phyloP scores from a whole-genome alignment of 2,797 vertebrate species.

The Enteromius fasciolatus region DNA sequence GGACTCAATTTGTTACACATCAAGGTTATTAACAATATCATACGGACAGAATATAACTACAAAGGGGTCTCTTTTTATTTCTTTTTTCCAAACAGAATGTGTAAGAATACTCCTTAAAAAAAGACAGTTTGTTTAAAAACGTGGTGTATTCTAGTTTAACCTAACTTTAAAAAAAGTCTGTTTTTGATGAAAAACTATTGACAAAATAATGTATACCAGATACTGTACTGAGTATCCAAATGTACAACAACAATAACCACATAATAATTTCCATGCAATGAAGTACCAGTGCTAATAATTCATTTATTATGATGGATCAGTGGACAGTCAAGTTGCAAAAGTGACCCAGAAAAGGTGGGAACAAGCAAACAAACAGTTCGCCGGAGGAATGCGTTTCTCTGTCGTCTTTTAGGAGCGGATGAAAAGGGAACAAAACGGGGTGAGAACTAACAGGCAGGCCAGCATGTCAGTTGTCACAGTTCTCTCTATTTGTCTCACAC shows the following conservation, averaged over 20 bases:
- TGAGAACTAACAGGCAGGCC: slow-evolving; percentile 36
- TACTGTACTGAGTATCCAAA: neutral
- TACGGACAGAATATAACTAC: neutral
- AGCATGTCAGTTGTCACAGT: slow-evolving; percentile 43
- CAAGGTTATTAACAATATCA: slow-evolving; percentile 33
- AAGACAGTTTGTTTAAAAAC: neutral
- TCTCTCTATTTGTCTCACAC: slow-evolving; percentile 19
- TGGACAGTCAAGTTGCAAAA: neutral
- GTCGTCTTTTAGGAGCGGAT: slow-evolving; percentile 26
- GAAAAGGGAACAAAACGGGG: slow-evolving; percentile 28
- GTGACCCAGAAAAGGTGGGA: slow-evolving; percentile 74
- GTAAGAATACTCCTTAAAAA: neutral
- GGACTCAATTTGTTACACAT: slow-evolving; percentile 39
- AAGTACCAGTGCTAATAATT: neutral
- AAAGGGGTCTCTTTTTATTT: neutral
- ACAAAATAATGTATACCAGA: neutral
- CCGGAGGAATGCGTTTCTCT: slow-evolving; percentile 30
- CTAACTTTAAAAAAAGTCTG: neutral
- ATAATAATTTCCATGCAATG: neutral
- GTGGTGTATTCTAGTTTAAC: neutral
- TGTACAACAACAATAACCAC: neutral
- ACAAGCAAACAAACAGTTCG: slow-evolving; percentile 79
- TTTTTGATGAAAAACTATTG: neutral
- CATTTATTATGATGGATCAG: neutral
- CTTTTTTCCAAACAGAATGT: neutral